These are phyloP conservation scores for Haliclystus octoradiatus DNA, from an alignment of 30 jellyfish, hydroid and myxozoan genomes.

Conservation along the genomic window DNA sequence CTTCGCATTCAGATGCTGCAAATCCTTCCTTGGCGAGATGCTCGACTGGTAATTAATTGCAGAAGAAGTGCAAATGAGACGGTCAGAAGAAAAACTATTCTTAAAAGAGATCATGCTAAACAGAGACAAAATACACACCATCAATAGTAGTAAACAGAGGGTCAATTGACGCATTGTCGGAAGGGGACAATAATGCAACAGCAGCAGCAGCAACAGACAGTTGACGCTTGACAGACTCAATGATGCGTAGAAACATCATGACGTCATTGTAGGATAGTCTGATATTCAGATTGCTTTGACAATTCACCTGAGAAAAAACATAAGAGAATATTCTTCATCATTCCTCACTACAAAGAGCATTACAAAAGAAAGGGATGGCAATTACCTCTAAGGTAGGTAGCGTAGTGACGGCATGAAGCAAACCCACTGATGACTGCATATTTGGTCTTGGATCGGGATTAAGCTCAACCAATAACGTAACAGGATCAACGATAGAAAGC, in stretches of 20 bases:
- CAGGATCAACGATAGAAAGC: constrained; percentile 95
- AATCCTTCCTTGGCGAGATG: not conserved
- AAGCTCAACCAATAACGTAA: constrained; percentile 73
- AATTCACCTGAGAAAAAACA: constrained; percentile 38
- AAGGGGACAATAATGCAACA: too few relatives aligned
- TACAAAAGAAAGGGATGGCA: too few relatives aligned
- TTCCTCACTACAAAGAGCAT: too few relatives aligned
- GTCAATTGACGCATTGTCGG: too few relatives aligned
- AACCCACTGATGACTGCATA: constrained; percentile 41
- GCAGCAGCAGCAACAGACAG: too few relatives aligned
- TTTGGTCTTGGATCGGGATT: constrained; percentile 42
- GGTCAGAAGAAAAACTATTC: too few relatives aligned
- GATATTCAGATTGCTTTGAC: constrained; percentile 66
- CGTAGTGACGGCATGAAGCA: constrained; percentile 58
- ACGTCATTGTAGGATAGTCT: constrained; percentile 90
- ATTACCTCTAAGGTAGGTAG: constrained; percentile 72
- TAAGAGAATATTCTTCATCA: too few relatives aligned
- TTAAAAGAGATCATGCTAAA: too few relatives aligned
- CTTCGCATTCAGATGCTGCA: not conserved
- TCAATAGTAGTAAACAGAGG: too few relatives aligned
- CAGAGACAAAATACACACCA: too few relatives aligned
- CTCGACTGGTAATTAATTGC: too few relatives aligned
- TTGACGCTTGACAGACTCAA: constrained; percentile 70
- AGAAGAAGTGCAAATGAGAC: too few relatives aligned
- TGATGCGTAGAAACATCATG: constrained; percentile 60